Evolutionary conservation across 2,797 vertebrate genomes (phyloP).

Genomic region (Prunella strophiata): DNA sequence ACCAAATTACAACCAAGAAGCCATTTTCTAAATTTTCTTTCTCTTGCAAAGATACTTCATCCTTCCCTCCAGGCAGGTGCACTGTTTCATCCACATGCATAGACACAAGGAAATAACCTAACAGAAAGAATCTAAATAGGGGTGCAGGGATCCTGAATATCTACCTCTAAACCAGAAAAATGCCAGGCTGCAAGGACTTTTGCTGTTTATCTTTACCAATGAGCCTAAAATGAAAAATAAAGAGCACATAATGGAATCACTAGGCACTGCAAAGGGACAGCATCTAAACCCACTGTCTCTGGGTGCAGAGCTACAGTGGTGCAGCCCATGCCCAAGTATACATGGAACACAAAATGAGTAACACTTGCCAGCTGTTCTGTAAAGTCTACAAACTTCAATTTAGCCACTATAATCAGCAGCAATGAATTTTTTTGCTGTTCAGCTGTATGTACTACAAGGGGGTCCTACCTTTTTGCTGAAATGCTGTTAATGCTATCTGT

Average conservation of each 20-base stretch:
- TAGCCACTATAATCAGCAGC: neutral
- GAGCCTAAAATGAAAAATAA: neutral
- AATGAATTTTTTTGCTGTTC: neutral
- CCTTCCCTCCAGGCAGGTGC: neutral
- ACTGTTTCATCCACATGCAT: neutral
- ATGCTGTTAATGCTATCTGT: neutral
- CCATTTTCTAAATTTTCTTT: neutral
- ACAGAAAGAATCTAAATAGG: neutral
- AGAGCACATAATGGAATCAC: neutral
- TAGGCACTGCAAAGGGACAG: neutral
- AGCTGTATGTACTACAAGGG: neutral
- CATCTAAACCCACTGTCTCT: neutral
- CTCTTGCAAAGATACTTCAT: neutral
- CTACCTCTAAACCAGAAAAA: neutral
- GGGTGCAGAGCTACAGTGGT: neutral
- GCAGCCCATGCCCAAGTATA: neutral
- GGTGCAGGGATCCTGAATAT: neutral
- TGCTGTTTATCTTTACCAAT: neutral
- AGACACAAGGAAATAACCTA: neutral
- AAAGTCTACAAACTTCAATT: neutral
- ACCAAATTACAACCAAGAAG: neutral
- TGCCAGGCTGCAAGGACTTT: neutral
- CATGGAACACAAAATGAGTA: neutral
- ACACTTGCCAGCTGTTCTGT: neutral
- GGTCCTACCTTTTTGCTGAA: neutral